Conservation (phyloP, 2,113 vertebrate species). For the Plecturocebus donacophilus region DNA sequence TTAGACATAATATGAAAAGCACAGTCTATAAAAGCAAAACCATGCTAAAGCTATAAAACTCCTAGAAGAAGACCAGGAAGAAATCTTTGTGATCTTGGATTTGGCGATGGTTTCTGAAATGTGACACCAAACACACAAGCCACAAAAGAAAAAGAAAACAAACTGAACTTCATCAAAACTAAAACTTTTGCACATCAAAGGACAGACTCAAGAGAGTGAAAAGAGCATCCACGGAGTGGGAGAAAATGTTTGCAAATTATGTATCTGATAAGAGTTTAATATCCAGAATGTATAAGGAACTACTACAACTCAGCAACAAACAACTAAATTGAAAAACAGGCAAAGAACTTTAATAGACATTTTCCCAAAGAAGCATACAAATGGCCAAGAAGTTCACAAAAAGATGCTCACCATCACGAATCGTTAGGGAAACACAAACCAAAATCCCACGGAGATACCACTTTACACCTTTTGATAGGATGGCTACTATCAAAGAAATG, state of each 20-base stretch:
- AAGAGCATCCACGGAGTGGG: not conserved
- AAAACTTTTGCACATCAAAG: not conserved
- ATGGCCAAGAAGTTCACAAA: too few species aligned
- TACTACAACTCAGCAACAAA: not conserved
- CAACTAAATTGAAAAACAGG: too few species aligned
- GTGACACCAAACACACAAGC: not conserved
- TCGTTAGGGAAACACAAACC: not conserved
- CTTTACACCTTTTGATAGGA: not conserved
- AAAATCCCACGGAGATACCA: not conserved
- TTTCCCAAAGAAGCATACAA: too few species aligned
- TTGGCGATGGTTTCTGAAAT: not conserved
- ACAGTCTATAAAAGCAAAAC: not conserved
- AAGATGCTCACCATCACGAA: too few species aligned
- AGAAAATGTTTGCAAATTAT: not conserved
- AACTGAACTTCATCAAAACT: not conserved
- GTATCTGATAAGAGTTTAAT: not conserved
- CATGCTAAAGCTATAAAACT: not conserved
- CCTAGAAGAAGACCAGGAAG: not conserved
- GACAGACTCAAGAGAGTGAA: not conserved
- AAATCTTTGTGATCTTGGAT: not conserved
- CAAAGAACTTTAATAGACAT: too few species aligned
- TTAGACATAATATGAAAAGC: not conserved
- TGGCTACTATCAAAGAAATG: not conserved
- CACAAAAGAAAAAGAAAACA: not conserved
- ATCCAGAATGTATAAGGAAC: not conserved